A percentile compares a stretch with the other conserved stretches of the same genome.
Evolutionary conservation across 1,140 invertebrate species (phyloP).

Genomic region (Elymnias hypermnestra): DNA sequence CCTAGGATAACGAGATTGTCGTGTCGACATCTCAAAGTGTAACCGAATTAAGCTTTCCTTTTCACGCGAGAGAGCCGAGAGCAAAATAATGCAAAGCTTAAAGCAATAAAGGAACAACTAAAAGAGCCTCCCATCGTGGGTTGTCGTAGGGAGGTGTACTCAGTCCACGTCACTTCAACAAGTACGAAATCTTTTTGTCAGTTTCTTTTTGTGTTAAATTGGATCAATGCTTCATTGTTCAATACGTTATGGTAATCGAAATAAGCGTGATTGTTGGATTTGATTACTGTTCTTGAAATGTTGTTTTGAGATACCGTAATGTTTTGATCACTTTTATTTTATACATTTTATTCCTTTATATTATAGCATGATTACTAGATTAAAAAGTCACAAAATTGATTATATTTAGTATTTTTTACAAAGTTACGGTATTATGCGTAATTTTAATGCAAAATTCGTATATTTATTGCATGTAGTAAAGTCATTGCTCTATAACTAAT

Average conservation of each 20-base stretch:
- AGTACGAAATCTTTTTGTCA: conserved; percentile 49
- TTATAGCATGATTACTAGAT: too few species aligned
- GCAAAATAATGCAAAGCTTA: conserved; percentile 71
- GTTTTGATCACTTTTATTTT: neutral
- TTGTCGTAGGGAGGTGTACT: conserved; percentile 45
- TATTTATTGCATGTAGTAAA: neutral
- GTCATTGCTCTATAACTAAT: too few species aligned
- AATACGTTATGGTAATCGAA: conserved; percentile 55
- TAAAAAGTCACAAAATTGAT: too few species aligned
- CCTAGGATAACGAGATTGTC: conserved; percentile 64
- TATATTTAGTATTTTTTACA: too few species aligned
- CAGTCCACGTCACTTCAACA: conserved; percentile 54
- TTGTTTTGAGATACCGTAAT: neutral
- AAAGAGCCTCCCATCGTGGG: conserved; percentile 29
- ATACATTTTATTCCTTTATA: neutral
- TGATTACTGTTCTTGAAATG: conserved; percentile 2
- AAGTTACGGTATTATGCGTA: too few species aligned
- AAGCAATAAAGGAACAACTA: conserved; percentile 51
- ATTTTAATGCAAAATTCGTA: neutral
- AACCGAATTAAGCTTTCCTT: conserved; percentile 71
- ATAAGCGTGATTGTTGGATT: conserved; percentile 43
- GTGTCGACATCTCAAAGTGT: conserved; percentile 70
- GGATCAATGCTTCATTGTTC: conserved; percentile 64
- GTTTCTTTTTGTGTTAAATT: conserved; percentile 64
- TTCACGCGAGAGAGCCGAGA: conserved; percentile 54